Evolutionary conservation across 2,888 invertebrate genomes (phyloP).

Genomic region (Clepsis dumicolana): DNA sequence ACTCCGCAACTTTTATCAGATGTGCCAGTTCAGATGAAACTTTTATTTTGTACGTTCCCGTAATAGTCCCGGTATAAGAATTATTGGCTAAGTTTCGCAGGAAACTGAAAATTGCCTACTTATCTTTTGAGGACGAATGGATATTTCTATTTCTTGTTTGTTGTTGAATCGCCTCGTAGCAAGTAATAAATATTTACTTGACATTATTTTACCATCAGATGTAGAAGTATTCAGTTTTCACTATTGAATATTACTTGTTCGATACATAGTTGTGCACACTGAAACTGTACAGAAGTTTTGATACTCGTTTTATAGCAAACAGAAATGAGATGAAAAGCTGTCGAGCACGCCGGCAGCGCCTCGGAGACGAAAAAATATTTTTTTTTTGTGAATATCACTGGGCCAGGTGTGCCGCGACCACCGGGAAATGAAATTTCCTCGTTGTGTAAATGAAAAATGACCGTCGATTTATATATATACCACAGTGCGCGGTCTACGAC

Average conservation of each 20-base stretch:
- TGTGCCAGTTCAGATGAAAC: conserved; percentile 38
- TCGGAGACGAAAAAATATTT: conserved; percentile 25
- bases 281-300: neutral
- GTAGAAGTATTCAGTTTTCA: neutral
- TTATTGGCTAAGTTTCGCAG: conserved; percentile 40
- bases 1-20: conserved; percentile 38
- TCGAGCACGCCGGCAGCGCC: neutral
- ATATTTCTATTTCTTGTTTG: conserved; percentile 18
- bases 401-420: conserved; percentile 48
- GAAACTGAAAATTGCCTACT: conserved; percentile 40
- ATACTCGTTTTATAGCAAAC: neutral
- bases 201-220: neutral
- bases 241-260: neutral
- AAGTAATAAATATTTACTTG: neutral
- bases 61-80: conserved; percentile 38
- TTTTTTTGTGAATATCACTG: conserved; percentile 50
- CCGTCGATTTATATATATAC: conserved; percentile 57
- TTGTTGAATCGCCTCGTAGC: neutral
- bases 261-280: neutral
- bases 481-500: neutral
- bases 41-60: conserved; percentile 37
- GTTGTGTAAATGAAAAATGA: conserved; percentile 56
- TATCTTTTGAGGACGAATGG: conserved; percentile 27
- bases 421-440: conserved; percentile 55
- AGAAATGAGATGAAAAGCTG: conserved; percentile 4